Percentiles rank a stretch among this genome's conserved stretches.
phyloP scores from a whole-genome alignment of 1,140 invertebrate genomes.

The Drosophila kikkawai region DNA sequence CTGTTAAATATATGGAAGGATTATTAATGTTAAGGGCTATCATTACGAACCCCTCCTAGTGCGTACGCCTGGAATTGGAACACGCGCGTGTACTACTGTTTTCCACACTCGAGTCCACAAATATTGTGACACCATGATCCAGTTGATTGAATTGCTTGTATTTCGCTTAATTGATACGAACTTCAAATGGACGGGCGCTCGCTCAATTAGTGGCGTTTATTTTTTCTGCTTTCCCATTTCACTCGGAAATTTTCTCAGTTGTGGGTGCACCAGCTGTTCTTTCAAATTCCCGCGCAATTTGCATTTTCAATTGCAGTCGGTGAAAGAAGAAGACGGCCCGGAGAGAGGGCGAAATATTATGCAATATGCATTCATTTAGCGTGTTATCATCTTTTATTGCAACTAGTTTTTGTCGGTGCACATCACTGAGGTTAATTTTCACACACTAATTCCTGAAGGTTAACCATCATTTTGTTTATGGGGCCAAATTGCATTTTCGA shows the following conservation, averaged over 20 bases:
- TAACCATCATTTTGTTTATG: slow-evolving; percentile 48
- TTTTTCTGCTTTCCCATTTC: slow-evolving; percentile 63
- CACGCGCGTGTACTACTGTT: slow-evolving; percentile 49
- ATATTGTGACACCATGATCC: slow-evolving; percentile 21
- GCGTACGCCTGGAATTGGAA: slow-evolving; percentile 67
- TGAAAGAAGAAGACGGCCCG: slow-evolving; percentile 14
- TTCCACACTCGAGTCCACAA: slow-evolving; percentile 52
- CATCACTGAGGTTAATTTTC: slow-evolving; percentile 78
- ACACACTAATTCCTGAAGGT: slow-evolving; percentile 77
- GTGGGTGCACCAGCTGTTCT: slow-evolving; percentile 69
- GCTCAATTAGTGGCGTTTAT: slow-evolving; percentile 68
- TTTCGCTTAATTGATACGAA: slow-evolving; percentile 80
- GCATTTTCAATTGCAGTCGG: slow-evolving; percentile 62
- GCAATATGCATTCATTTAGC: slow-evolving; percentile 73
- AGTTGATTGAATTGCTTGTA: slow-evolving; percentile 75
- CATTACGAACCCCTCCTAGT: background rate
- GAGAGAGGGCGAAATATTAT: slow-evolving; percentile 56
- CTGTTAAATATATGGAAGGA: no score
- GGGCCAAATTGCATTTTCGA: slow-evolving; percentile 29
- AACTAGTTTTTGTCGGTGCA: slow-evolving; percentile 62
- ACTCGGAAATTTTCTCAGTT: slow-evolving; percentile 45
- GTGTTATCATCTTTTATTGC: slow-evolving; percentile 66
- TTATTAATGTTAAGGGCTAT: background rate
- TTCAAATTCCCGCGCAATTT: slow-evolving; percentile 59
- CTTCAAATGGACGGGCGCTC: slow-evolving; percentile 68